Percentiles rank a stretch among this genome's conserved stretches.
Conservation (phyloP, 2,888 invertebrate species). For the Holacanthella duospinosa region DNA sequence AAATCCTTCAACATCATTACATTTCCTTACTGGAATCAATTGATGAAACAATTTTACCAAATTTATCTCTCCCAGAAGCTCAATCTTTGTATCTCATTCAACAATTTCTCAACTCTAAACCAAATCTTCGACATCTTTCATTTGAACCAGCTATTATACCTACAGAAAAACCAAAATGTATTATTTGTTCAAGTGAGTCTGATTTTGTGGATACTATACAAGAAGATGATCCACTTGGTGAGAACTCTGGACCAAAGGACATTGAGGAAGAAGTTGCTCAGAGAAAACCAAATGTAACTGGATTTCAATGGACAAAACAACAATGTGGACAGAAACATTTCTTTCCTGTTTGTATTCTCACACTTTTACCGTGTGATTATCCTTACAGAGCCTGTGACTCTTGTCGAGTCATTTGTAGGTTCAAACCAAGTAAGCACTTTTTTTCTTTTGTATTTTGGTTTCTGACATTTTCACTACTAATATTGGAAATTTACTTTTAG, state of each 20-base stretch:
- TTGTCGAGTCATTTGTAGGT: neutral
- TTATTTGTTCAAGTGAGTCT: neutral
- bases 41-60: neutral
- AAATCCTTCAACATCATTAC: neutral
- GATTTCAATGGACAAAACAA: constrained; percentile 15
- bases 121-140: neutral
- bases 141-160: neutral
- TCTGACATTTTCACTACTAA: neutral
- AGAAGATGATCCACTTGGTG: neutral
- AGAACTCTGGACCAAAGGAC: constrained; percentile 7
- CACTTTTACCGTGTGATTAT: neutral
- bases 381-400: constrained; percentile 1
- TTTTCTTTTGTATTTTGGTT: neutral
- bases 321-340: constrained; percentile 11
- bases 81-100: neutral
- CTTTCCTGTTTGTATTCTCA: constrained; percentile 9
- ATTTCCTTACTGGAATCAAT: neutral
- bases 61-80: neutral
- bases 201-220: neutral
- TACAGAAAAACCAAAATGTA: neutral
- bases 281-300: constrained; percentile 9
- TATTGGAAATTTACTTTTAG: neutral
- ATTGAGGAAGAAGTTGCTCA: constrained; percentile 1
- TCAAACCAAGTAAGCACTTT: neutral
- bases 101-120: neutral